Evolutionary conservation across 2,888 invertebrate genomes (phyloP), one percentile per base, ranked within the genome.

Genomic region (Cephus pulcher): DNA sequence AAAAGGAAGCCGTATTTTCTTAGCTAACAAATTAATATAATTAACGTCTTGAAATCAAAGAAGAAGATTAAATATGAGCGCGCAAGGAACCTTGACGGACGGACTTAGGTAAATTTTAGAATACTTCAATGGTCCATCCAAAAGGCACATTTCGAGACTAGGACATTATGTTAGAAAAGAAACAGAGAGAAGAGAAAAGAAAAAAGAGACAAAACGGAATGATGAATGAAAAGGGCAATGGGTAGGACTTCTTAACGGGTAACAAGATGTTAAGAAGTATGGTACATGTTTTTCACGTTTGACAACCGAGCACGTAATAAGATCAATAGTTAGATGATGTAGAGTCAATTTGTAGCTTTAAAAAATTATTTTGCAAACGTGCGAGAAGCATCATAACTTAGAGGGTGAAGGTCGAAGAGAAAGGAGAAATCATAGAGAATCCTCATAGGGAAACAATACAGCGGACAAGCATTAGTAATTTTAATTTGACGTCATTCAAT

Each of bases 251-350:
- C 56, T 56, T 56, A 23, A 56, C 23, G 56, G 23, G 56, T 56
- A 56, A 56, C 2, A 9, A 56, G 56, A 9, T 56, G 1, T 23
- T 56, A 23, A 56, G 23, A 56, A 56, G 23, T 23, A 56, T 9
- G 23, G 1, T 56, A 56, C 56, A 23, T 23, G 23, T 23, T 23
- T 56, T 56, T 23, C 56, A 23, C 23, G 56, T 40, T 40, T 23
- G 15, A 40, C 40, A 40, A 40, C 15, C 6, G 23, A 40, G 23
- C 15, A 40, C 23, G 40, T 56, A 9, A 56, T 56, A 23, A 56
- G 23, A 56, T 56, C 23, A 70, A 78, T 83, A 81, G 81, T 34
- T 82, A 81, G 81, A 76, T 33, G 80, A 83, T 82, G 69, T 81
- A 80, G 80, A 77, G 75, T 82, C 79, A 75, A n/a, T 69, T 76